Evolutionary conservation across 2,113 vertebrate genomes (phyloP).

Genomic region (Ptilorrhoa leucosticta): DNA sequence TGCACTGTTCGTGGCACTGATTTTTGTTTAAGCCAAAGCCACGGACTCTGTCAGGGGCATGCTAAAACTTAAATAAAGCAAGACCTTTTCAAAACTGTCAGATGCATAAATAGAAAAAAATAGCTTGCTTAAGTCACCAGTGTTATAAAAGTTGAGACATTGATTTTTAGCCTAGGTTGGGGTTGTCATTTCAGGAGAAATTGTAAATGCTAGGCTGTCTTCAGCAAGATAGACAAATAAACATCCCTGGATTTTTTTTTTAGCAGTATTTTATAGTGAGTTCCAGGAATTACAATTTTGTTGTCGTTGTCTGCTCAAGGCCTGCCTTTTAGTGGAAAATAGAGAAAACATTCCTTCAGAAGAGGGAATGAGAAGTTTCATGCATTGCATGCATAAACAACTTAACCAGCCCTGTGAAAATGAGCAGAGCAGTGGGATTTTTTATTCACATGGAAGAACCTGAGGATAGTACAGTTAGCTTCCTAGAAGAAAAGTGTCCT

Average conservation of each 20-base stretch:
- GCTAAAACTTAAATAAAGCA: background rate
- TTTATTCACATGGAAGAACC: background rate
- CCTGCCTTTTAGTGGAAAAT: background rate
- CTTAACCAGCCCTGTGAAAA: background rate
- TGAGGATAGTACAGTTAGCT: background rate
- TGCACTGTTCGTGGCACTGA: background rate
- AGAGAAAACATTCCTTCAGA: background rate
- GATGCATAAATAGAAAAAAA: background rate
- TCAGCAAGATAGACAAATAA: background rate
- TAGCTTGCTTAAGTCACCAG: rapidly evolving
- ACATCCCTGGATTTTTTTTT: background rate
- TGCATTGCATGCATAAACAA: background rate
- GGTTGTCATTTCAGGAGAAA: background rate
- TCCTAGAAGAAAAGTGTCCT: background rate
- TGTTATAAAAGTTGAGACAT: background rate
- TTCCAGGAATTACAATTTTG: background rate
- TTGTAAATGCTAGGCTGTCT: background rate
- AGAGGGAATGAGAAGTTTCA: background rate
- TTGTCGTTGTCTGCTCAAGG: background rate
- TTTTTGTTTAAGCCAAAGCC: background rate
- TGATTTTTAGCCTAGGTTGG: background rate
- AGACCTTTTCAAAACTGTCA: background rate
- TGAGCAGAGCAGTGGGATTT: background rate
- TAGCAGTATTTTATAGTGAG: background rate
- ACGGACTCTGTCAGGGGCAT: rapidly evolving